Base-by-base conservation (phyloP, 2,888 invertebrate species). In the Cataglyphis cursor region DNA sequence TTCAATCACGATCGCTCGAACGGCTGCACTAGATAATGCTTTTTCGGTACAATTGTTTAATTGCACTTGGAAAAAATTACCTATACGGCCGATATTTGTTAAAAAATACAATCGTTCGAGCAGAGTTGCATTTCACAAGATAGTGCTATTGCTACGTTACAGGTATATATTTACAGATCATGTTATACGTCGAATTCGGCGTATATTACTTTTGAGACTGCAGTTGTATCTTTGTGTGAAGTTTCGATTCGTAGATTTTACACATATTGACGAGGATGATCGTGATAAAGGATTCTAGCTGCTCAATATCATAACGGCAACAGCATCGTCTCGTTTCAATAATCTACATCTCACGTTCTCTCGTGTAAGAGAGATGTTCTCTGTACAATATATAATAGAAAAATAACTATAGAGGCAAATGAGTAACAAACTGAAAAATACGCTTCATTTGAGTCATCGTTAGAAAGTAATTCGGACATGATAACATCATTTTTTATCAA, bases 111-210 rank as follows among this genome's bases (percentile, higher is more conserved):
- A 61, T 41, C 72, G 72, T 10, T 59, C 78, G 31, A 80, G 35
- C 21, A 78, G 8, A 44, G 38, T 62, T 38, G 38, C 18, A 18
- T 75, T 44, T 65, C 18, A 51, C 48, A 57, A 70, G 12, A 12
- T 65, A 51, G 31, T 38, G 21, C 66, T 59, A 78, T 38, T n/a
- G n/a, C 48, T 51, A 35, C 44, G 44, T 10, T 68, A 44, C 24
- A 78, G n/a, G 21, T 80, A 80, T 35, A 59, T 70, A 70, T 80
- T 72, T 72, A 70, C 78, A 70, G 72, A 70, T 80, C 59, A 72
- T 61, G 66, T 76, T 54, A 70, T 48, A 68, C 44, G 70, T 68
- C 38, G 44, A 61, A 48, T 44, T 21, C 24, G 70, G 24, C 72
- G 8, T 51, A 8, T 61, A 44, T 78, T 35, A 38, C 21, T 21